A percentile compares a stretch with the other conserved stretches of the same genome.
phyloP scores from a whole-genome alignment of 1,140 invertebrate genomes.

The Daktulosphaira vitifoliae region DNA sequence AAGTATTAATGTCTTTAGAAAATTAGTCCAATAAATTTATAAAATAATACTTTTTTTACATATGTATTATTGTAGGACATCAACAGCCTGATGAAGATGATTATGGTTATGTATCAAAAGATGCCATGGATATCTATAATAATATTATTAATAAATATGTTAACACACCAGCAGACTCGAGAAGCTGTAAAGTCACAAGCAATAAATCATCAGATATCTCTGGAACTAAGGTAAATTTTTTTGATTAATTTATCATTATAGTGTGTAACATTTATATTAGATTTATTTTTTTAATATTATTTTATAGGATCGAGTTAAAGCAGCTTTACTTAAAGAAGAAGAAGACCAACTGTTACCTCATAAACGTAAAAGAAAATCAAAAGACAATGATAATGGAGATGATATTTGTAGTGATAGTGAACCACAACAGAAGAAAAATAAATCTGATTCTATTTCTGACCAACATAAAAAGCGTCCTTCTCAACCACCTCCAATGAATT shows the following conservation, averaged over 20 bases:
- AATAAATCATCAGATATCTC: conserved; percentile 49
- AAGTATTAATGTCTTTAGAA: no score
- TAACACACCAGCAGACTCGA: conserved; percentile 53
- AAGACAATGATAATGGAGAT: conserved; percentile 39
- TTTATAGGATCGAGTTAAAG: conserved; percentile 55
- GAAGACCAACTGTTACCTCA: conserved; percentile 61
- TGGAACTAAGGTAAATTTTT: conserved; percentile 49
- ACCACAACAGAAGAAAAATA: conserved; percentile 4
- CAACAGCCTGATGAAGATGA: conserved; percentile 82
- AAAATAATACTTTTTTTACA: no score
- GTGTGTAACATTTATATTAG: neutral
- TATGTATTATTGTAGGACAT: no score
- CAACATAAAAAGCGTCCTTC: conserved; percentile 42
- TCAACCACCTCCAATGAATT: conserved; percentile 63
- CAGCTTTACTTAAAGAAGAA: conserved; percentile 61
- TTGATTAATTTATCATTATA: neutral
- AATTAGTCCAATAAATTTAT: no score
- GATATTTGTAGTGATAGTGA: conserved; percentile 24
- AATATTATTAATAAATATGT: conserved; percentile 77
- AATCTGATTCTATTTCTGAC: neutral
- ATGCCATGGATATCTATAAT: conserved; percentile 67
- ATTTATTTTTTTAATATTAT: neutral
- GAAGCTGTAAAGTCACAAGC: conserved; percentile 46
- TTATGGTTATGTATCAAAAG: conserved; percentile 77
- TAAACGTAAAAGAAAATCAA: conserved; percentile 54